Percentiles rank a stretch among this genome's conserved stretches.
phyloP scores from a whole-genome alignment of 2,888 invertebrate species.

The Gisinianus flammeolus region DNA sequence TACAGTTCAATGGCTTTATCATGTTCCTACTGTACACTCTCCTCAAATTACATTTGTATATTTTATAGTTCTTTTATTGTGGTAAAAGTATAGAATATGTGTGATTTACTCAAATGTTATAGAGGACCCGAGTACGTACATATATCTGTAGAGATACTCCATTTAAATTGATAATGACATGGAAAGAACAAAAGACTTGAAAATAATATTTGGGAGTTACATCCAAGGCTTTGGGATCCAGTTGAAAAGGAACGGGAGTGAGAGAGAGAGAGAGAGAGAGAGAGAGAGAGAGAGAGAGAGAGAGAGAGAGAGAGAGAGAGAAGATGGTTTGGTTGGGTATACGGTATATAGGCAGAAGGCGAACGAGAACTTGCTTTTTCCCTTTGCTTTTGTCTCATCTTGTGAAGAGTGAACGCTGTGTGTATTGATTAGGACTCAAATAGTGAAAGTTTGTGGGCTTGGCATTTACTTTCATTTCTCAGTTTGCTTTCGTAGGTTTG shows the following conservation, averaged over 20 bases:
- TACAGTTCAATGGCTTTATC: neutral
- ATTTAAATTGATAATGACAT: slow-evolving; percentile 21
- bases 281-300: no score
- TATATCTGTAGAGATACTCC: neutral
- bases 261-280: neutral
- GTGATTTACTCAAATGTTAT: neutral
- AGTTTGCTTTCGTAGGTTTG: slow-evolving; percentile 13
- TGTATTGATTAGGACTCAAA: slow-evolving; percentile 27
- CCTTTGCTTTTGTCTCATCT: slow-evolving; percentile 17
- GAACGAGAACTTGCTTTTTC: slow-evolving; percentile 16
- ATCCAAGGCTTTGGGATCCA: neutral
- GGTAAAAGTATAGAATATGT: neutral
- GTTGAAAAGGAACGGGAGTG: neutral
- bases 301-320: no score
- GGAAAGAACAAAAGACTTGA: slow-evolving; percentile 18
- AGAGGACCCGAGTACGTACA: neutral
- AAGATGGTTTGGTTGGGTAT: no score
- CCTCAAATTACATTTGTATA: neutral
- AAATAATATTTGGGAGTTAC: slow-evolving; percentile 3
- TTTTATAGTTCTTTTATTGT: neutral
- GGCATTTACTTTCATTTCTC: neutral
- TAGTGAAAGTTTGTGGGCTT: slow-evolving; percentile 18
- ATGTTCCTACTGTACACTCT: neutral
- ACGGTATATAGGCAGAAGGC: no score
- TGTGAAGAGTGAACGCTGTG: slow-evolving; percentile 6